Base-by-base conservation (phyloP, 1,140 invertebrate genomes). In the Reticulitermes speratus region DNA sequence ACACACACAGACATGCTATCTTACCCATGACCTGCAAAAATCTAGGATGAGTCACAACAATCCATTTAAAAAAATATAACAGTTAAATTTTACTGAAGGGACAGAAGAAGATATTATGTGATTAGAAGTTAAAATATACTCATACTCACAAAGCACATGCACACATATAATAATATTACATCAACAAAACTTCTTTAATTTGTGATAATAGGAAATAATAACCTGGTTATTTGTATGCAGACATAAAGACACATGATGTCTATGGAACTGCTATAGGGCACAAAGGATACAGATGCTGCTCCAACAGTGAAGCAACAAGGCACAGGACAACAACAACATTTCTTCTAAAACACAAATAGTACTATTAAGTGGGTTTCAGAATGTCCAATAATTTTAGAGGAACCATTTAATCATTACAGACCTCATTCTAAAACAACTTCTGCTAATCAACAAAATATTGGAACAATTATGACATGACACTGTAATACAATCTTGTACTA, bases 401-500 rank as follows among this genome's bases (percentile, higher is more conserved):
- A 75, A 75, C n/a, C 25, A 75, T 30, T 75, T 30, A 30, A 30
- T 75, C 65, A 75, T 30, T 30, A 75, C 25, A 25, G 59, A 75
- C 65, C 2, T 55, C 52, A 75, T 75, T 75, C 65, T 75, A 75
- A 75, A 75, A 75, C 65, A 75, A 75, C 65, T 75, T 75, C 65
- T 30, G 65, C 65, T 75, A 9, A 9, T n/a, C 25, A 75, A 75
- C 65, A 75, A 30, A 30, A 25, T 75, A 75, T 30, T 75, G n/a
- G 25, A 75, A 75, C 25, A 75, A 75, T 75, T 75, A 75, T 30
- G 65, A 75, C 65, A 75, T 75, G 65, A 75, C 65, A 75, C 6
- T 30, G n/a, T 75, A 75, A 75, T 55, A 55, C n/a, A 75, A 75
- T 75, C n/a, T 75, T 75, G 65, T 75, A 75, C 65, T 75, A 75